Conservation (phyloP, 2,888 invertebrate genomes). For the Mythimna albipuncta region DNA sequence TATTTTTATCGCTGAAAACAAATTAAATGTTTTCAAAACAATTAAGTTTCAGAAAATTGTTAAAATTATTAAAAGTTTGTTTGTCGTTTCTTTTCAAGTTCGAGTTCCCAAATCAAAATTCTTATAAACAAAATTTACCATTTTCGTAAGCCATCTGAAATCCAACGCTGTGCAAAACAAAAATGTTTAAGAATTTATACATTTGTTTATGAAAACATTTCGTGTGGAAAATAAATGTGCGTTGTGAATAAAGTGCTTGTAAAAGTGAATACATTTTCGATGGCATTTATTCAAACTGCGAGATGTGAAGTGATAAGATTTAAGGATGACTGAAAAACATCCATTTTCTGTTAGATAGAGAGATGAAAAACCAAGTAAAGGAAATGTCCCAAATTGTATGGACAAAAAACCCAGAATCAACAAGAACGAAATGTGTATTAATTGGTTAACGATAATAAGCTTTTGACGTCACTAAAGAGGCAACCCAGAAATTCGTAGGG, state of each 20-base stretch:
- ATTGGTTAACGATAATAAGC: too few relatives aligned
- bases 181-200: conserved; percentile 72
- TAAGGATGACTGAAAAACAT: neutral
- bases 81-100: neutral
- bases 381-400: too few relatives aligned
- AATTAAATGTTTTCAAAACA: neutral
- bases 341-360: neutral
- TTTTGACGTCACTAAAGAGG: too few relatives aligned
- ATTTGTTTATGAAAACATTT: conserved; percentile 60
- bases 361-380: neutral
- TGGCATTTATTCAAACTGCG: conserved; percentile 55
- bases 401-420: too few relatives aligned
- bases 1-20: neutral
- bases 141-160: conserved; percentile 86
- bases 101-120: conserved; percentile 29
- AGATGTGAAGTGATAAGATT: conserved; percentile 22
- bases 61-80: neutral
- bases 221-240: conserved; percentile 65
- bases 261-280: conserved; percentile 48
- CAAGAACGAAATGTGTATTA: too few relatives aligned
- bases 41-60: neutral
- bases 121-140: conserved; percentile 78
- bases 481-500: too few relatives aligned
- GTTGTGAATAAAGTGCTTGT: conserved; percentile 58
- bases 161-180: conserved; percentile 88